These are phyloP conservation scores for Erythrocercus mccallii DNA, from an alignment of 2,113 vertebrate genomes.

Conservation along the genomic window DNA sequence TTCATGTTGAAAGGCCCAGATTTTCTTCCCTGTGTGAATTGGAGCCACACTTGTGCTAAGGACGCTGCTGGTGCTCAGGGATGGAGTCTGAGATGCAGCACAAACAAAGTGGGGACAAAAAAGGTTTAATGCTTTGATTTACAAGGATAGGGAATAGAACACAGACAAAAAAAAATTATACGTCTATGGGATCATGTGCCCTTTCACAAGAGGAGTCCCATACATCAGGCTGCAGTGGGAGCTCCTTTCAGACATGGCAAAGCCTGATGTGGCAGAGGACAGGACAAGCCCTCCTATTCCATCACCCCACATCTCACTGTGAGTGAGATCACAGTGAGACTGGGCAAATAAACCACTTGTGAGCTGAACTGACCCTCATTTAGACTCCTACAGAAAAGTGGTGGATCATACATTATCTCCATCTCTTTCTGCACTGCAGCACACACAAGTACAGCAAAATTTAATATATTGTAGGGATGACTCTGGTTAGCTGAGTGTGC, in stretches of 20 bases:
- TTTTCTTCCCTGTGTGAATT: neutral
- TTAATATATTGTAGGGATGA: neutral
- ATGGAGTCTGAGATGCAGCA: neutral
- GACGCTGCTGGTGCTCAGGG: neutral
- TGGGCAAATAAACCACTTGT: neutral
- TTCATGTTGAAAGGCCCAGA: neutral
- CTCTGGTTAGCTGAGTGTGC: neutral
- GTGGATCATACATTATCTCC: neutral
- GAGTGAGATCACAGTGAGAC: neutral
- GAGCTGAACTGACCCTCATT: neutral
- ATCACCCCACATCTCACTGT: fast-evolving
- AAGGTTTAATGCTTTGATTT: neutral
- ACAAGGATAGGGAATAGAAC: neutral
- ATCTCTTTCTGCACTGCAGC: neutral
- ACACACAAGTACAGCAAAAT: neutral
- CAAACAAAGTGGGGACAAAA: neutral
- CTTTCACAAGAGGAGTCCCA: neutral
- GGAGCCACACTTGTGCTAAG: neutral
- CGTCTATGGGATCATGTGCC: neutral
- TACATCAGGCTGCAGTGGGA: neutral
- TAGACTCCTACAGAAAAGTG: neutral
- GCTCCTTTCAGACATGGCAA: neutral
- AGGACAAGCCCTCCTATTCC: neutral
- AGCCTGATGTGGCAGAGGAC: neutral
- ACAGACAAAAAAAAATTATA: neutral